A percentile compares a stretch with the other conserved stretches of the same genome.
Evolutionary conservation across 2,888 invertebrate species (phyloP).

Genomic region (Amphipyra tragopoginis): DNA sequence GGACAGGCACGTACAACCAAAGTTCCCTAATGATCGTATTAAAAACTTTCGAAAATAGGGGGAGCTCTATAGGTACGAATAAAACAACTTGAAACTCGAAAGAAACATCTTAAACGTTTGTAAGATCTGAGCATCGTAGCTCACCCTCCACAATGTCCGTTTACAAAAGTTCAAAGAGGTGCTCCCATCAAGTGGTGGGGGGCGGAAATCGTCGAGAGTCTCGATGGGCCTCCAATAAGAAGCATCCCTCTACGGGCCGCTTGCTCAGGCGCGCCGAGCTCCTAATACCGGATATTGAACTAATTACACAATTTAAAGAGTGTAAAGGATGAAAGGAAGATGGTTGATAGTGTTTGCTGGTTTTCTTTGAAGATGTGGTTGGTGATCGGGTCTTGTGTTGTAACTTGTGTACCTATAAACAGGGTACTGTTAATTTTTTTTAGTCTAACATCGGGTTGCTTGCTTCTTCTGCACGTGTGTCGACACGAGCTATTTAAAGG

Average conservation of each 20-base stretch:
- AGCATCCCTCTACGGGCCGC: slow-evolving; percentile 18
- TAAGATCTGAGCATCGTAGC: slow-evolving; percentile 38
- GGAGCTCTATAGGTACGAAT: not conserved
- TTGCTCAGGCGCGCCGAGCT: slow-evolving; percentile 5
- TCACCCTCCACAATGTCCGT: slow-evolving; percentile 35
- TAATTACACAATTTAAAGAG: slow-evolving; percentile 40
- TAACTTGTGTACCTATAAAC: not conserved
- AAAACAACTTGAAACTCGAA: slow-evolving; percentile 11
- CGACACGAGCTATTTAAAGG: too few species aligned
- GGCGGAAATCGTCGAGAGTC: slow-evolving; percentile 59
- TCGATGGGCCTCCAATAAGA: slow-evolving; percentile 63
- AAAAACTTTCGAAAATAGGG: too few species aligned
- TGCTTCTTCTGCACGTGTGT: too few species aligned
- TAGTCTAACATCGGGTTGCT: too few species aligned
- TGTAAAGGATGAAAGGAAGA: slow-evolving; percentile 6
- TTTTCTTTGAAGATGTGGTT: not conserved
- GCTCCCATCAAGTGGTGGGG: slow-evolving; percentile 60
- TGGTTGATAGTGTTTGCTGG: not conserved
- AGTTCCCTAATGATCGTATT: too few species aligned
- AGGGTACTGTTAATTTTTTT: too few species aligned
- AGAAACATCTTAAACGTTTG: slow-evolving; percentile 27
- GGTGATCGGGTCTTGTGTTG: not conserved
- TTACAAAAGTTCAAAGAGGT: slow-evolving; percentile 61
- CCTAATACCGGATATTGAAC: slow-evolving; percentile 29
- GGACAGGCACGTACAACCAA: too few species aligned